A percentile compares a stretch with the other conserved stretches of the same genome.
Conservation (phyloP, 2,888 invertebrate species). For the Diaphora mendica region DNA sequence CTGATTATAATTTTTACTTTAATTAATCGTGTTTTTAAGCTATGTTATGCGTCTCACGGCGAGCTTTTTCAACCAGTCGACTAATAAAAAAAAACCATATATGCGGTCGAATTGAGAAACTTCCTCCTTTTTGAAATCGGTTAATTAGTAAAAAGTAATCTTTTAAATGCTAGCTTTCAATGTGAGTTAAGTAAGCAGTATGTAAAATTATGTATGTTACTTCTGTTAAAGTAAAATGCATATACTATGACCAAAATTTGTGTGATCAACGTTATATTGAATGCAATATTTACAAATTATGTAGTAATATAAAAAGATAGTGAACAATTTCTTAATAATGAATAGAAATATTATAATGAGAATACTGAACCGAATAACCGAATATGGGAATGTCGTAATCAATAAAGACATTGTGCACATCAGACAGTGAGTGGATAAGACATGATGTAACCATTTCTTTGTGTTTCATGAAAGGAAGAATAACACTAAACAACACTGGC, state of each 20-base stretch:
- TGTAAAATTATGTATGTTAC: no score
- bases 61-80: not conserved
- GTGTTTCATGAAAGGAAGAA: not conserved
- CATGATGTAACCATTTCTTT: slow-evolving; percentile 4
- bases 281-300: not conserved
- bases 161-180: no score
- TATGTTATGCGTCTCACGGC: no score
- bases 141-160: no score
- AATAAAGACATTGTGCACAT: not conserved
- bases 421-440: slow-evolving; percentile 5
- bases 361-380: not conserved
- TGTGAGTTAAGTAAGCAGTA: no score
- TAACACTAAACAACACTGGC: not conserved
- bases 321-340: not conserved
- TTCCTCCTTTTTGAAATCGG: no score
- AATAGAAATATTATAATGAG: not conserved
- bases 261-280: not conserved
- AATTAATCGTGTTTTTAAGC: not conserved
- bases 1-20: not conserved
- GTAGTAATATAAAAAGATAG: not conserved
- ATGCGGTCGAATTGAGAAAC: no score
- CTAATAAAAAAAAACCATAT: no score
- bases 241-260: not conserved
- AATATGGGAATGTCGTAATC: not conserved
- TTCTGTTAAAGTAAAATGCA: no score